Evolutionary conservation across 1,140 invertebrate genomes (phyloP).

Genomic region (Chionoecetes opilio): DNA sequence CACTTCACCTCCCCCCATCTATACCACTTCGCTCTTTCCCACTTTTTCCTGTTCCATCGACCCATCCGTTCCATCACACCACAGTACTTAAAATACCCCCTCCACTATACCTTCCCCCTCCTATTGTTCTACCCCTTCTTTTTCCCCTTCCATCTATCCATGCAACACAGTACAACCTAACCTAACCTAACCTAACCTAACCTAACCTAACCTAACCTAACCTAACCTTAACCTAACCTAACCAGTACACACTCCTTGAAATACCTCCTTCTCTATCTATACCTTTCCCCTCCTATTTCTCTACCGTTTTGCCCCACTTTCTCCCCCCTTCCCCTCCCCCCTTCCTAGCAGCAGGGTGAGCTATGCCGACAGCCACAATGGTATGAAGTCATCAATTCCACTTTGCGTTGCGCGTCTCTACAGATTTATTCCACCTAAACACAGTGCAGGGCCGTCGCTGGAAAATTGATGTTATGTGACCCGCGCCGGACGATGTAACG

Average conservation of each 20-base stretch:
- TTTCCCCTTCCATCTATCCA: no score
- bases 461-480: not conserved
- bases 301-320: not conserved
- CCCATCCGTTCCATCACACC: not conserved
- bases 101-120: no score
- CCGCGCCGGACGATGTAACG: not conserved
- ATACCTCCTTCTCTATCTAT: no score
- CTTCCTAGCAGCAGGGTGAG: not conserved
- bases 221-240: no score
- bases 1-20: no score
- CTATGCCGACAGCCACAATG: not conserved
- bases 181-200: not conserved
- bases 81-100: no score
- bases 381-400: not conserved
- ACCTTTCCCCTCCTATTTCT: no score
- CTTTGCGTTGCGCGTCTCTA: not conserved
- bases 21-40: not conserved
- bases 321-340: not conserved
- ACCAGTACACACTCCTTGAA: no score
- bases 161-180: no score
- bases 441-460: not conserved
- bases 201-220: no score
- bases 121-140: no score
- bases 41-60: not conserved
- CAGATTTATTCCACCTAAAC: constrained; percentile 6